Percentiles rank a stretch among this genome's conserved stretches.
phyloP scores from a whole-genome alignment of 1,140 invertebrate genomes.

The Babylonia areolata region DNA sequence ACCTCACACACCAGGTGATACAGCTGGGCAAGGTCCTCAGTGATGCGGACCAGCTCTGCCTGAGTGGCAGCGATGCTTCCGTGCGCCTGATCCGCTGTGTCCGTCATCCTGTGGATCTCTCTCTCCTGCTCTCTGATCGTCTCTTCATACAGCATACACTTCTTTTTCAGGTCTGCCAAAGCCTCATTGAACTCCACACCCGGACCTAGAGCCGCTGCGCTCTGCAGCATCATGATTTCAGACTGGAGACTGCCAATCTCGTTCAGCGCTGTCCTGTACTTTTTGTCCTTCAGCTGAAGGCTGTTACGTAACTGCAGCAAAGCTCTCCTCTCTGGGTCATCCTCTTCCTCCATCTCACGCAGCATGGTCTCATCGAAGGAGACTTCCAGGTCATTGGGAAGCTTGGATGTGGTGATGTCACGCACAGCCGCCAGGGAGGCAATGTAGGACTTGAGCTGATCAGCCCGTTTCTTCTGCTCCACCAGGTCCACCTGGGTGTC shows the following conservation, averaged over 20 bases:
- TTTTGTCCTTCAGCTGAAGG: slow-evolving; percentile 63
- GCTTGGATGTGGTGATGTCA: slow-evolving; percentile 9
- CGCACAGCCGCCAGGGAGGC: slow-evolving; percentile 57
- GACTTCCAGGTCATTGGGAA: slow-evolving; percentile 46
- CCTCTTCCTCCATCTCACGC: slow-evolving; percentile 63
- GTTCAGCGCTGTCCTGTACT: slow-evolving; percentile 68
- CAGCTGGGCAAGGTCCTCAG: slow-evolving; percentile 93
- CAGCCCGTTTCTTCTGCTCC: slow-evolving; percentile 83
- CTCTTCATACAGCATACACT: slow-evolving; percentile 82
- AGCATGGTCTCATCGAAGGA: slow-evolving; percentile 47
- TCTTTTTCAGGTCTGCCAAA: slow-evolving; percentile 78
- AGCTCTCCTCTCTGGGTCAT: slow-evolving; percentile 65
- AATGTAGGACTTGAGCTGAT: slow-evolving; percentile 88
- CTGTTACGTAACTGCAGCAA: slow-evolving; percentile 66
- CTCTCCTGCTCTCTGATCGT: slow-evolving; percentile 85
- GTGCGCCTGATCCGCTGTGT: slow-evolving; percentile 86
- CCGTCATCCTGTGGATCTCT: slow-evolving; percentile 85
- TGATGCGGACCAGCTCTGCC: slow-evolving; percentile 83
- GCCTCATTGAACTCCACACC: slow-evolving; percentile 66
- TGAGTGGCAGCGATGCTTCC: slow-evolving; percentile 86
- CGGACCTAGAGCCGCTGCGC: slow-evolving; percentile 52
- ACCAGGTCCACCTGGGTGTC: slow-evolving; percentile 87
- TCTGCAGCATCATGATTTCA: slow-evolving; percentile 62
- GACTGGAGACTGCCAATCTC: slow-evolving; percentile 66
- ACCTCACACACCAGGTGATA: slow-evolving; percentile 80